Base-by-base conservation (phyloP, 2,888 invertebrate genomes). In the Fragum sueziense region DNA sequence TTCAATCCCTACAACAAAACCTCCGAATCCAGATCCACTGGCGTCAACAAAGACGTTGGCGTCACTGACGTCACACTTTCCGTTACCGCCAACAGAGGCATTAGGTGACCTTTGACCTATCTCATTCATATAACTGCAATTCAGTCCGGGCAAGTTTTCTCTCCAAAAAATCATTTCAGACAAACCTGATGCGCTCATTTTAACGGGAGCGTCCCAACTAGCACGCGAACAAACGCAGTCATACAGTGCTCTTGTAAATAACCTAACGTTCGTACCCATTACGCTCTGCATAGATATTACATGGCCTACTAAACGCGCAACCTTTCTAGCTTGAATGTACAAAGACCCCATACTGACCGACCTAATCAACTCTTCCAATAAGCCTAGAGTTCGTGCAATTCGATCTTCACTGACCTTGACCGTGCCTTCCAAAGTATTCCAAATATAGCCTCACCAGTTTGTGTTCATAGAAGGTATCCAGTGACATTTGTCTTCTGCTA, bases 21-120 rank as follows among this genome's bases (percentile, higher is more conserved):
- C 27, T 14, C 59, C 59, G 29, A 59, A 59, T 59, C 59, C 59
- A 59, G 27, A 59, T 59, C 59, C 59, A 59, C 29, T 59, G 59
- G 59, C 59, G 59, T 59, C 59, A 59, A 59, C 59, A 59, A 59
- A 59, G 59, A 59, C 59, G 59, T 59, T 59, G 27, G 59, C 25
- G 54, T 54, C n/a, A 22, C 9, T 27, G 27, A 4, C 59, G 27
- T 29, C 17, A 31, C 59, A 7, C 14, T 29, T 31, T 29, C 17
- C 29, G 4, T 59, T 31, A 14, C 17, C 59, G 31, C 54, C 3
- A 54, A 22, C 20, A 54, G 25, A 2, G 6, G 47, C 6, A n/a
- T 47, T 6, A 17, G 47, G n/a, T 47, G n/a, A 47, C 2, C 47
- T 20, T 47, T 47, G 2, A 47, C 47, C 47, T 47, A 20, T 47